A percentile compares a stretch with the other conserved stretches of the same genome.
Evolutionary conservation across 2,888 invertebrate species (phyloP).

Genomic region (Agriopis leucophaearia): DNA sequence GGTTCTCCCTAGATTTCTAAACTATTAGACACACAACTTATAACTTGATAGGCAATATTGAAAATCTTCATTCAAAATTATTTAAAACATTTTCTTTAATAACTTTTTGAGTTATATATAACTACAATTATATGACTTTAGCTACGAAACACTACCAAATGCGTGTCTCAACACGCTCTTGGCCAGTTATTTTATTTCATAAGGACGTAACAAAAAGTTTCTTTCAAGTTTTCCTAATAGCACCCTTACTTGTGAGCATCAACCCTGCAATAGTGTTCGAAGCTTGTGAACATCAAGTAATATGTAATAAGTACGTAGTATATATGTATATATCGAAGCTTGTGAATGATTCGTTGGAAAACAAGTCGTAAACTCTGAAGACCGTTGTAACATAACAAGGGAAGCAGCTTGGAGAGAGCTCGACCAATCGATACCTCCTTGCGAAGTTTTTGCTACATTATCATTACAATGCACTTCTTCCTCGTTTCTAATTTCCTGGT

Average conservation of each 20-base stretch:
- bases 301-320: too few species aligned
- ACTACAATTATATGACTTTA: too few species aligned
- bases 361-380: slow-evolving; percentile 21
- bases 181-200: neutral
- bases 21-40: too few species aligned
- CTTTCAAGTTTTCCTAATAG: neutral
- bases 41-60: too few species aligned
- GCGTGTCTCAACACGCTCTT: too few species aligned
- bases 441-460: slow-evolving; percentile 27
- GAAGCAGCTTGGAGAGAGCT: slow-evolving; percentile 21
- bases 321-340: too few species aligned
- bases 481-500: slow-evolving; percentile 34
- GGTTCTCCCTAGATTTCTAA: too few species aligned
- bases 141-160: too few species aligned
- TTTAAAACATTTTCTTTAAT: too few species aligned
- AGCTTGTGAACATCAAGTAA: neutral
- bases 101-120: too few species aligned
- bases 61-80: too few species aligned
- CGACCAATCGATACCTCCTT: slow-evolving; percentile 34
- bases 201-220: neutral
- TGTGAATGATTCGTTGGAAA: slow-evolving; percentile 17
- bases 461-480: slow-evolving; percentile 36
- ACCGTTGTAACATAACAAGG: slow-evolving; percentile 19
- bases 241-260: neutral
- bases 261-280: too few species aligned